Conservation (phyloP, 1,140 invertebrate genomes). For the Laupala kohalensis region DNA sequence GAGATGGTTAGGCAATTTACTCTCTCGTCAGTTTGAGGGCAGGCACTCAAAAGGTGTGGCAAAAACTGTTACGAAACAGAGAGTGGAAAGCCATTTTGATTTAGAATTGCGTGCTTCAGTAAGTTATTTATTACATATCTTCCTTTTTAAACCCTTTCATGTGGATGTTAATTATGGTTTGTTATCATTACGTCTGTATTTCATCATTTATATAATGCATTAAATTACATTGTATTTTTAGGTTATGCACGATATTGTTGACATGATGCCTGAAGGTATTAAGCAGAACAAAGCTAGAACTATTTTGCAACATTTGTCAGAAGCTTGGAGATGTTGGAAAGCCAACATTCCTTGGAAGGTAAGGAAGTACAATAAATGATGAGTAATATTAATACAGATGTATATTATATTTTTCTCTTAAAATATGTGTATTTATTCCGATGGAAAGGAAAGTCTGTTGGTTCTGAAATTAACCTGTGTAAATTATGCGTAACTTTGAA, state of each 20-base stretch:
- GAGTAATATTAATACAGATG: too few species aligned
- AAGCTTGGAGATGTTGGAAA: constrained; percentile 99
- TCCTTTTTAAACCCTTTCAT: too few species aligned
- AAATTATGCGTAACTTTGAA: too few species aligned
- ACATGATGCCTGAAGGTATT: constrained; percentile 99
- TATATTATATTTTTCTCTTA: too few species aligned
- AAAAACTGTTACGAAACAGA: constrained; percentile 98
- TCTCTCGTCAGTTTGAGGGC: constrained; percentile 97
- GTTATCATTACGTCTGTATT: too few species aligned
- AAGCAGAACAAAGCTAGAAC: constrained; percentile 99
- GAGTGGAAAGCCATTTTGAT: constrained; percentile 99
- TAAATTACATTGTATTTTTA: constrained; percentile 15
- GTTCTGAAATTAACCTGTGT: background rate
- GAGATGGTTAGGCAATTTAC: constrained; percentile 93
- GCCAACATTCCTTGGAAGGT: constrained; percentile 99
- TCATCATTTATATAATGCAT: background rate
- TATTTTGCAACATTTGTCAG: constrained; percentile 95
- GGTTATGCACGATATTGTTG: constrained; percentile 98
- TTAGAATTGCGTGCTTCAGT: constrained; percentile 92
- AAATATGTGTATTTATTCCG: background rate
- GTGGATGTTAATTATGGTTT: too few species aligned
- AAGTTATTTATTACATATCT: too few species aligned
- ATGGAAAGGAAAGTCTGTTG: background rate
- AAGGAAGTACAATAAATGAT: too few species aligned
- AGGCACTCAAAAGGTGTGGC: constrained; percentile 97